Conservation (phyloP, 2,888 invertebrate genomes). For the Clitarchus hookeri region DNA sequence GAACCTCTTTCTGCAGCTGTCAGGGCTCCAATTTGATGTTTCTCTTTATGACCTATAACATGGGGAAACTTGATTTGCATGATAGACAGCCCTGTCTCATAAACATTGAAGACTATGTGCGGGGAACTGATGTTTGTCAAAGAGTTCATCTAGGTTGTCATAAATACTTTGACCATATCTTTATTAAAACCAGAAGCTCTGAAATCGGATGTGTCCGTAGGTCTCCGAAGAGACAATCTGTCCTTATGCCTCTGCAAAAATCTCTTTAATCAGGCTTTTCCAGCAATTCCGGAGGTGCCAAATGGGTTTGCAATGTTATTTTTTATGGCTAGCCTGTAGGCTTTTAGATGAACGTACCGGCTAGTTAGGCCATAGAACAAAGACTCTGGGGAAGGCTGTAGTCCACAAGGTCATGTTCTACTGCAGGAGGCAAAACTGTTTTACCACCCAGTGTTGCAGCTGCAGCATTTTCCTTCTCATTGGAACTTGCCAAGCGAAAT, state of each 20-base stretch:
- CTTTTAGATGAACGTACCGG: not conserved
- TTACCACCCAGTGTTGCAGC: not conserved
- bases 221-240: not conserved
- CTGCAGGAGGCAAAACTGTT: not conserved
- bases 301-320: not conserved
- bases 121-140: not conserved
- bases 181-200: not conserved
- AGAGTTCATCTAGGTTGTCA: not conserved
- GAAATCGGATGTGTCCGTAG: not conserved
- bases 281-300: not conserved
- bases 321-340: not conserved
- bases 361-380: not conserved
- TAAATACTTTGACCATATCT: constrained; percentile 1
- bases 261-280: not conserved
- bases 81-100: constrained; percentile 1
- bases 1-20: constrained; percentile 6
- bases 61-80: not conserved
- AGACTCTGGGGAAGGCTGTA: too few relatives aligned
- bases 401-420: not conserved
- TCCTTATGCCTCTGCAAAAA: constrained; percentile 16
- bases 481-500: not conserved
- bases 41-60: not conserved
- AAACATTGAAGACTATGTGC: constrained; percentile 17
- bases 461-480: not conserved
- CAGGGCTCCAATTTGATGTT: too few relatives aligned